A percentile compares a stretch with the other conserved stretches of the same genome.
Conservation (phyloP, 2,888 invertebrate genomes). For the Ganaspis brasiliensis region DNA sequence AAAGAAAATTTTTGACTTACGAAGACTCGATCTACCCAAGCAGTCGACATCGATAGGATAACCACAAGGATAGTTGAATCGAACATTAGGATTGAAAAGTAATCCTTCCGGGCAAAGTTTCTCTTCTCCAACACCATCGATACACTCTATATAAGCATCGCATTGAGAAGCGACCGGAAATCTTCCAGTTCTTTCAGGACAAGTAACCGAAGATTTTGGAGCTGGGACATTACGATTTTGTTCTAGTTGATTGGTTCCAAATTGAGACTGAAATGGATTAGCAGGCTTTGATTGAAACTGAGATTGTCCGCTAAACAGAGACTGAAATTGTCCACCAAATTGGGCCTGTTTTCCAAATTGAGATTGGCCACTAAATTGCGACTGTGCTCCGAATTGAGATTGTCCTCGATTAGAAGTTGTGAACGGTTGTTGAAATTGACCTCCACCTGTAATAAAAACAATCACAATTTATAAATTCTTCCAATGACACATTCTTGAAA, state of each 20-base stretch:
- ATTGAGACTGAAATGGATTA: conserved; percentile 9
- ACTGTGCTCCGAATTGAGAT: conserved; percentile 13
- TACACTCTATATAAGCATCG: conserved; percentile 88
- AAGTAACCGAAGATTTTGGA: conserved; percentile 73
- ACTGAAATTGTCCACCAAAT: too few species aligned
- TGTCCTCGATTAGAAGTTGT: conserved; percentile 55
- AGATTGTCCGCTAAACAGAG: not conserved
- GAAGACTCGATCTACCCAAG: conserved; percentile 84
- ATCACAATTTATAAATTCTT: not conserved
- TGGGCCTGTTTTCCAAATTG: conserved; percentile 16
- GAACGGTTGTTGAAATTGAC: conserved; percentile 51
- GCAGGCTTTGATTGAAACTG: not conserved
- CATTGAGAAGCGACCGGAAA: conserved; percentile 87
- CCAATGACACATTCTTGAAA: not conserved
- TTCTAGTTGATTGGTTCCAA: conserved; percentile 27
- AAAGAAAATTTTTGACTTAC: conserved; percentile 67
- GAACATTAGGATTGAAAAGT: conserved; percentile 85
- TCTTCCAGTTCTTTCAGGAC: conserved; percentile 87
- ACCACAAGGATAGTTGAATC: conserved; percentile 89
- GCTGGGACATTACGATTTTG: conserved; percentile 25
- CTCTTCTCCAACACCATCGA: conserved; percentile 88
- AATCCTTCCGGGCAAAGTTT: conserved; percentile 90
- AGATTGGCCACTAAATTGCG: conserved; percentile 26
- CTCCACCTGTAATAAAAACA: conserved; percentile 49
- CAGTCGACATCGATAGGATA: conserved; percentile 93